Evolutionary conservation across 2,797 vertebrate genomes (phyloP).

Genomic region (Podarcis lilfordi): DNA sequence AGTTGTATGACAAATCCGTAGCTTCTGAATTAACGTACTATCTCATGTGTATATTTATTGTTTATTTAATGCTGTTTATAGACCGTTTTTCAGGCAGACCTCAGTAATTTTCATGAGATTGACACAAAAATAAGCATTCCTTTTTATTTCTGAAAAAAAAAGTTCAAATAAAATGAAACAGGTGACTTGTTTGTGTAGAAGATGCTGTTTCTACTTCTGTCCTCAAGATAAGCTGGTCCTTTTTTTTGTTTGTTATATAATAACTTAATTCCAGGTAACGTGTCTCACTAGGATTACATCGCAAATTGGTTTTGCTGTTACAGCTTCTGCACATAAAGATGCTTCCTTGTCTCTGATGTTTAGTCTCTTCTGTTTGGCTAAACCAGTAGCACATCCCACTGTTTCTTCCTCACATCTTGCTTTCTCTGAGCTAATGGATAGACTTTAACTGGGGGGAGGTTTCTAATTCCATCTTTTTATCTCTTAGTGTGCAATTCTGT

Average conservation of each 20-base stretch:
- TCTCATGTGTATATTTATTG: too few species aligned
- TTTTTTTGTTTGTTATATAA: not conserved
- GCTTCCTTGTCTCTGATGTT: not conserved
- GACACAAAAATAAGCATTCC: too few species aligned
- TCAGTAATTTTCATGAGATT: too few species aligned
- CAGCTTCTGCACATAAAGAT: not conserved
- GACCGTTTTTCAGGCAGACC: too few species aligned
- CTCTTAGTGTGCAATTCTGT: conserved; percentile 94
- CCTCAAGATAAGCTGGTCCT: not conserved
- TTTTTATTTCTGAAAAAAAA: too few species aligned
- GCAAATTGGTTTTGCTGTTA: not conserved
- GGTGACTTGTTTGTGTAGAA: too few species aligned
- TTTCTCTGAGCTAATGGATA: not conserved
- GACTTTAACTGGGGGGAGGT: not conserved
- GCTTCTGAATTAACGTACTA: not conserved
- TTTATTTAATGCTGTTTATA: too few species aligned
- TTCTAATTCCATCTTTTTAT: conserved; percentile 36
- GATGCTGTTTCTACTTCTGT: too few species aligned
- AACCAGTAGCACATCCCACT: not conserved
- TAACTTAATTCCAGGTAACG: not conserved
- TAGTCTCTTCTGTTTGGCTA: not conserved
- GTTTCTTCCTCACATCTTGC: not conserved
- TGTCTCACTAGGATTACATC: not conserved
- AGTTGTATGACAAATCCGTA: too few species aligned
- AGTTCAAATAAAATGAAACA: too few species aligned